Evolutionary conservation across 2,888 invertebrate species (phyloP).

Genomic region (Drosophila hamatofila): DNA sequence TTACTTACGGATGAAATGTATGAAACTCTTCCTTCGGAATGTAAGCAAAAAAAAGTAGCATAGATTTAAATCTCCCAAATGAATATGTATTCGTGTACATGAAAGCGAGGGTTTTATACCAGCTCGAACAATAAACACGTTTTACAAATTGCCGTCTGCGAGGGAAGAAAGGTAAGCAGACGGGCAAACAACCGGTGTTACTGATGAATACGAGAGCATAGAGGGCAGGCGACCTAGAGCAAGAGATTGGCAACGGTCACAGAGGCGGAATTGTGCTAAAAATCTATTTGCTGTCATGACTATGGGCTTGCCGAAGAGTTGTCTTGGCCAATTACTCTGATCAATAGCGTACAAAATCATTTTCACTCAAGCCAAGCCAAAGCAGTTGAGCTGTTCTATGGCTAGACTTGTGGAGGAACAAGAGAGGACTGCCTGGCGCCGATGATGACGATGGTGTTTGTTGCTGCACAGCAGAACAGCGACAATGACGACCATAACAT

Average conservation of each 20-base stretch:
- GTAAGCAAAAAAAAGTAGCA: neutral
- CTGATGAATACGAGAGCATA: constrained; percentile 42
- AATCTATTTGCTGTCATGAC: constrained; percentile 54
- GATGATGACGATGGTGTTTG: constrained; percentile 34
- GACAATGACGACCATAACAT: constrained; percentile 40
- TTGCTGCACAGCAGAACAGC: constrained; percentile 14
- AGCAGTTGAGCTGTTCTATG: constrained; percentile 39
- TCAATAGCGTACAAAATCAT: constrained; percentile 71
- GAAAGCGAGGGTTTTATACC: neutral
- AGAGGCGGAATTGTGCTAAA: constrained; percentile 29
- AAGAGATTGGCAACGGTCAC: constrained; percentile 12
- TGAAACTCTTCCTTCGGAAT: neutral
- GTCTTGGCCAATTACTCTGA: constrained; percentile 73
- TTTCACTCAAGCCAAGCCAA: constrained; percentile 53
- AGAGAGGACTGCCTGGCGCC: constrained; percentile 31
- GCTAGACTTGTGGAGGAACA: constrained; percentile 20
- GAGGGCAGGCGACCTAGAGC: constrained; percentile 33
- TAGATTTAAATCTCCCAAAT: neutral
- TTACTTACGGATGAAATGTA: no score
- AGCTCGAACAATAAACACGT: constrained; percentile 44
- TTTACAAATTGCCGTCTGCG: constrained; percentile 47
- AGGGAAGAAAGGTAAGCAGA: constrained; percentile 36
- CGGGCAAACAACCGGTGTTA: constrained; percentile 45
- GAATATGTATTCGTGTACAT: neutral
- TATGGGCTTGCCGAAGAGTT: constrained; percentile 47